Evolutionary conservation across 2,797 vertebrate species (phyloP).

Genomic region (Phoxinus dragarum): DNA sequence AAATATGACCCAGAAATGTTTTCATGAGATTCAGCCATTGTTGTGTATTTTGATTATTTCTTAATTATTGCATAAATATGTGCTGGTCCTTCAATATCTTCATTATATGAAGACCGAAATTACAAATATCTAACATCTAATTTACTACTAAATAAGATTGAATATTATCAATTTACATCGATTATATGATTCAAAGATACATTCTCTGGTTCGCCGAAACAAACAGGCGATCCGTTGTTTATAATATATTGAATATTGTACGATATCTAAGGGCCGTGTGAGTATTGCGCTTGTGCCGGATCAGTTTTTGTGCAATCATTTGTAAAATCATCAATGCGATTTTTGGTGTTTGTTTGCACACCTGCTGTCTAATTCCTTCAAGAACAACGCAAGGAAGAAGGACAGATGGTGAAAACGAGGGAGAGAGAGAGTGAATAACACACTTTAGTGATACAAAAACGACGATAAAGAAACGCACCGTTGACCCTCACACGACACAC

Average conservation of each 20-base stretch:
- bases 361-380: constrained; percentile 58
- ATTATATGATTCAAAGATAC: constrained; percentile 77
- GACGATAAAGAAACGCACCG: constrained; percentile 26
- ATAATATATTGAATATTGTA: constrained; percentile 48
- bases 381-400: constrained; percentile 50
- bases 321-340: constrained; percentile 69
- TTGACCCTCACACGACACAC: constrained; percentile 63
- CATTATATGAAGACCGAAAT: constrained; percentile 51
- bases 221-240: constrained; percentile 68
- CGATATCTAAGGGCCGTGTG: constrained; percentile 50
- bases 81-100: constrained; percentile 75
- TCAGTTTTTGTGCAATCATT: constrained; percentile 77
- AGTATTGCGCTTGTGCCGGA: constrained; percentile 70
- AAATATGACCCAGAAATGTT: neutral
- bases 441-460: constrained; percentile 68
- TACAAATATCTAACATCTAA: constrained; percentile 71
- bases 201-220: constrained; percentile 79
- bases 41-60: constrained; percentile 53
- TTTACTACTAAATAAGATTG: constrained; percentile 64
- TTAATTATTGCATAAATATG: constrained; percentile 79
- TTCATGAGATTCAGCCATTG: constrained; percentile 27
- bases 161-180: constrained; percentile 58
- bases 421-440: constrained; percentile 41
- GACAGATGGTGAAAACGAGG: constrained; percentile 39
- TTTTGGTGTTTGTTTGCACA: constrained; percentile 72